Base-by-base conservation (phyloP, 2,888 invertebrate genomes). In the Sphaerophoria taeniata region DNA sequence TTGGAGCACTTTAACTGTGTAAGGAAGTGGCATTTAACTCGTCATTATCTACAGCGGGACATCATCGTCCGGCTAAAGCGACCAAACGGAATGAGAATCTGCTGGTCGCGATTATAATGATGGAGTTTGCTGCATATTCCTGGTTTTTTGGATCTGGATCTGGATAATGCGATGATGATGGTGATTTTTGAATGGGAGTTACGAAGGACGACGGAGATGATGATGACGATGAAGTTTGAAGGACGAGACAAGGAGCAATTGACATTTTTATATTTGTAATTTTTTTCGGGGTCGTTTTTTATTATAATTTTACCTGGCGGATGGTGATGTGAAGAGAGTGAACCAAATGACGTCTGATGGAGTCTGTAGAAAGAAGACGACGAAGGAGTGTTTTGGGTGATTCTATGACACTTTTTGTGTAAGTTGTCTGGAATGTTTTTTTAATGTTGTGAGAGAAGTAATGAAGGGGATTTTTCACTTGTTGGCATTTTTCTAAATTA, bases 1-100 rank as follows among this genome's bases (percentile, higher is more conserved):
- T 45, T 70, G 74, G 73, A 83, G n/a, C n/a, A n/a, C n/a, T 74
- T 79, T 79, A 79, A 74, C 56, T 74, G 79, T 74, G 73, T 49
- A 69, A 75, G 81, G 84, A 85, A 85, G 69, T 81, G 76, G 69
- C 76, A 81, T 76, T 85, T 85, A 81, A 85, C 81, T 85, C 81
- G 69, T 81, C 81, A 81, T 84, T 47, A n/a, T 0, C 75, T 51
- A 55, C 60, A 67, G 60, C 69, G 56, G 61, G 69, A 24, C 36
- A 60, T 60, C 49, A 36, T 47, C 36, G 14, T 9, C 51, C 12
- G 11, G 24, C 14, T 12, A 14, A 24, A n/a, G 45, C 12, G 14
- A 16, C 16, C 16, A 33, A 39, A 6, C 12, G 49, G 33, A 33
- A 7, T n/a, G 4, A 1, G 6, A 2, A 5, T 58, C 4, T n/a